A percentile compares a stretch with the other conserved stretches of the same genome.
These are phyloP conservation scores for Scelioninae gen. 1 DNA, from an alignment of 2,888 invertebrate genomes.

Conservation along the genomic window DNA sequence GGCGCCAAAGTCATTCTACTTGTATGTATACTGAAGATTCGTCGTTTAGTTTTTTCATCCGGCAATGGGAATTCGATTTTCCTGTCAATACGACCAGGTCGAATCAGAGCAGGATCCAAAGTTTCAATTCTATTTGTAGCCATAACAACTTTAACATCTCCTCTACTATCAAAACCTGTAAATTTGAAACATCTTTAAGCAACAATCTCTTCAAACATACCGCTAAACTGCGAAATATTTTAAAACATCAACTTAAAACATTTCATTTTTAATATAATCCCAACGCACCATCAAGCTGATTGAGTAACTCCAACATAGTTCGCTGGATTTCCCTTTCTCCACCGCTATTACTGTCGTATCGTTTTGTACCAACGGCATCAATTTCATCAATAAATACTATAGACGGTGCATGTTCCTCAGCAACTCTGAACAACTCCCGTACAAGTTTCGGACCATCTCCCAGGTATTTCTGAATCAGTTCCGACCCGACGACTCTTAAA, in stretches of 20 bases:
- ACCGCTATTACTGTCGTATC: slow-evolving; percentile 99
- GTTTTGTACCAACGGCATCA: slow-evolving; percentile 99
- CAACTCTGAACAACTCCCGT: slow-evolving; percentile 98
- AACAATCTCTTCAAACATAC: too few species aligned
- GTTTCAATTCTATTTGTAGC: slow-evolving; percentile 99
- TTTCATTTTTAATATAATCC: slow-evolving; percentile 83
- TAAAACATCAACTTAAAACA: slow-evolving; percentile 87
- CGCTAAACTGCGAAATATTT: too few species aligned
- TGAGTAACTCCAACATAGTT: slow-evolving; percentile 99
- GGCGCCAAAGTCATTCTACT: slow-evolving; percentile 99
- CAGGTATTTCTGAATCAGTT: slow-evolving; percentile 99
- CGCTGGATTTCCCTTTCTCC: slow-evolving; percentile 99
- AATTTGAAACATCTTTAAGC: neutral
- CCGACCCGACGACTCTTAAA: slow-evolving; percentile 99
- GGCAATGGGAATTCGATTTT: slow-evolving; percentile 99
- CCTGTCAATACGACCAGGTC: slow-evolving; percentile 99
- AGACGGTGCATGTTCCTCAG: slow-evolving; percentile 99
- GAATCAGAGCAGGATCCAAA: slow-evolving; percentile 98
- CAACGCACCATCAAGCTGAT: slow-evolving; percentile 96
- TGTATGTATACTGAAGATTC: slow-evolving; percentile 99
- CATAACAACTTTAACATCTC: slow-evolving; percentile 92
- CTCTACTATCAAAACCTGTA: slow-evolving; percentile 83
- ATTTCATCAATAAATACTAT: slow-evolving; percentile 99
- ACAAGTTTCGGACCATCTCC: slow-evolving; percentile 99
- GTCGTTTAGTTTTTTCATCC: slow-evolving; percentile 98